phyloP scores from a whole-genome alignment of 2,888 invertebrate genomes.

The Cryptophagus acutangulus region DNA sequence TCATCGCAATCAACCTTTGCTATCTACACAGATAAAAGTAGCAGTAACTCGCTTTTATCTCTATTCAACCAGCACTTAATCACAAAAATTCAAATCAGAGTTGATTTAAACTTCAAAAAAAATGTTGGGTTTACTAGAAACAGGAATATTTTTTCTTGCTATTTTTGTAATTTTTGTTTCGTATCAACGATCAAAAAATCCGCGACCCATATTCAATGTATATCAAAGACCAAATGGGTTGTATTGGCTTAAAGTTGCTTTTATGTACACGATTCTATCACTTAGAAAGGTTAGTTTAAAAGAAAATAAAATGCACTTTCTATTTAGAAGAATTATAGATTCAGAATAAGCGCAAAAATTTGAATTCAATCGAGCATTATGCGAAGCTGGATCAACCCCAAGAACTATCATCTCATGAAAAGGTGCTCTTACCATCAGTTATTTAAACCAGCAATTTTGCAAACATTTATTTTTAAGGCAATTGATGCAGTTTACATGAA shows the following conservation, averaged over 20 bases:
- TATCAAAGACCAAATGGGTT: constrained; percentile 51
- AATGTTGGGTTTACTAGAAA: neutral
- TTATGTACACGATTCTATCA: constrained; percentile 48
- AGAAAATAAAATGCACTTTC: too few species aligned
- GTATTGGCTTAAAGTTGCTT: constrained; percentile 51
- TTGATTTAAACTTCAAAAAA: neutral
- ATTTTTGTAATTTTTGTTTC: neutral
- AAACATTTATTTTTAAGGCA: constrained; percentile 49
- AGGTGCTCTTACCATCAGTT: constrained; percentile 41
- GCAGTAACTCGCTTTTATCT: too few species aligned
- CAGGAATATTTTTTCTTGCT: neutral
- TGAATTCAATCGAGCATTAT: too few species aligned
- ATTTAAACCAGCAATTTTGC: constrained; percentile 3
- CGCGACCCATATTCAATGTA: constrained; percentile 44
- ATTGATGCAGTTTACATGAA: constrained; percentile 65
- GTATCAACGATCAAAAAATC: constrained; percentile 17
- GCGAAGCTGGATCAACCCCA: constrained; percentile 54
- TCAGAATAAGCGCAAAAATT: too few species aligned
- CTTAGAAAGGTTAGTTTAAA: constrained; percentile 48
- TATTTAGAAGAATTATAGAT: constrained; percentile 37
- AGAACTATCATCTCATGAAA: constrained; percentile 50
- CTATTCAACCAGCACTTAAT: too few species aligned
- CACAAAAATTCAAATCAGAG: too few species aligned
- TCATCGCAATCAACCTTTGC: too few species aligned
- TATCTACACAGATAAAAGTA: too few species aligned